These are phyloP conservation scores for Sebastiscus albofasciatus DNA, from an alignment of 2,797 vertebrate species.

Conservation along the genomic window DNA sequence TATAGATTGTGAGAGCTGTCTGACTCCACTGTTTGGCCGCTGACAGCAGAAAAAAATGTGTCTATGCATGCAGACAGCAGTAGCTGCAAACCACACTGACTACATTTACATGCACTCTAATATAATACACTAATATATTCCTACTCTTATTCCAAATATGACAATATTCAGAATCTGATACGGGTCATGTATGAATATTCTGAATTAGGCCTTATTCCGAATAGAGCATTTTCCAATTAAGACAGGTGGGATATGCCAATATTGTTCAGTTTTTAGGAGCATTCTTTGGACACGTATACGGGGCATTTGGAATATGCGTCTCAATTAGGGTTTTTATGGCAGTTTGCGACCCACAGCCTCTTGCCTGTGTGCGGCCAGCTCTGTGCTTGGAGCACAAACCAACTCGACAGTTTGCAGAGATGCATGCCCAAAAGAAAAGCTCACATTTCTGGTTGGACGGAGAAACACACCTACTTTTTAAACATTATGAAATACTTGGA, in stretches of 20 bases:
- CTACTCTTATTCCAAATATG: too few relatives aligned
- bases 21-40: conserved; percentile 14
- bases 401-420: too few relatives aligned
- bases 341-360: neutral
- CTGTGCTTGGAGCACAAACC: too few relatives aligned
- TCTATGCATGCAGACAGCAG: neutral
- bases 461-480: neutral
- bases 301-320: neutral
- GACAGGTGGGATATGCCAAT: too few relatives aligned
- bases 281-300: neutral
- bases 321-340: too few relatives aligned
- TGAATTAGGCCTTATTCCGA: too few relatives aligned
- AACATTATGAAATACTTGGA: neutral
- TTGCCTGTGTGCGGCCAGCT: neutral
- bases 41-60: neutral
- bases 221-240: too few relatives aligned
- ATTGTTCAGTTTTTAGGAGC: accelerated
- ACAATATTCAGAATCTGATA: too few relatives aligned
- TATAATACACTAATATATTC: too few relatives aligned
- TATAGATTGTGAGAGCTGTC: neutral
- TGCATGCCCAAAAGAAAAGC: neutral
- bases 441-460: neutral
- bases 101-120: too few relatives aligned
- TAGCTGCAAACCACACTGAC: neutral
- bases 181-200: neutral